Conservation (phyloP, 2,797 vertebrate species). For the Coendou prehensilis region DNA sequence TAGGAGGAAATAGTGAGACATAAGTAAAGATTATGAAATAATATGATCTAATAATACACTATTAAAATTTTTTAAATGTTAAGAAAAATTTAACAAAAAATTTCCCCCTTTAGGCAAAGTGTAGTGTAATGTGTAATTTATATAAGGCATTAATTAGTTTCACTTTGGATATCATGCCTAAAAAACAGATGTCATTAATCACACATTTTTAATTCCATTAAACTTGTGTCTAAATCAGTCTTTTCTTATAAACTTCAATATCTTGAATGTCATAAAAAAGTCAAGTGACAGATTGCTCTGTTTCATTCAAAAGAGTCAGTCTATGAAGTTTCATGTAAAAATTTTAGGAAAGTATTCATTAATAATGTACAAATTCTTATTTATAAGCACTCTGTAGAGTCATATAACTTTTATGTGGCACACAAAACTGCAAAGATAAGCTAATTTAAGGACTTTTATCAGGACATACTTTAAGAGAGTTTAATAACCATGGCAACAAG, state of each 20-base stretch:
- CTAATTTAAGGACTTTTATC: slow-evolving; percentile 56
- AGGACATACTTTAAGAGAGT: neutral
- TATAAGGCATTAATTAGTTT: slow-evolving; percentile 81
- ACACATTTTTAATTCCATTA: slow-evolving; percentile 88
- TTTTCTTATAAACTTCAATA: slow-evolving; percentile 89
- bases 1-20: neutral
- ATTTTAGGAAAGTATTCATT: slow-evolving; percentile 83
- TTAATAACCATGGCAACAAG: slow-evolving; percentile 66
- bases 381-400: slow-evolving; percentile 79
- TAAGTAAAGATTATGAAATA: slow-evolving; percentile 58
- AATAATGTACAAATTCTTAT: slow-evolving; percentile 83
- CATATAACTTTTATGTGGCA: slow-evolving; percentile 15
- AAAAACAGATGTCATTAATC: slow-evolving; percentile 89
- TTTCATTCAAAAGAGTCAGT: slow-evolving; percentile 89
- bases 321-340: slow-evolving; percentile 85
- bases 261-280: slow-evolving; percentile 91
- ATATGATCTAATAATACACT: slow-evolving; percentile 1
- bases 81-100: slow-evolving; percentile 59
- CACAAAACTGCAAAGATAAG: slow-evolving; percentile 48
- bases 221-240: slow-evolving; percentile 89
- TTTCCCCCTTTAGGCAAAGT: slow-evolving; percentile 62
- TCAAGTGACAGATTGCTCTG: slow-evolving; percentile 91
- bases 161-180: slow-evolving; percentile 79
- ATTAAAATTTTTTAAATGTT: slow-evolving; percentile 5
- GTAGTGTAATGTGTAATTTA: slow-evolving; percentile 74